These are phyloP conservation scores for Hypothenemus hampei DNA, from an alignment of 1,140 invertebrate genomes.

Conservation along the genomic window DNA sequence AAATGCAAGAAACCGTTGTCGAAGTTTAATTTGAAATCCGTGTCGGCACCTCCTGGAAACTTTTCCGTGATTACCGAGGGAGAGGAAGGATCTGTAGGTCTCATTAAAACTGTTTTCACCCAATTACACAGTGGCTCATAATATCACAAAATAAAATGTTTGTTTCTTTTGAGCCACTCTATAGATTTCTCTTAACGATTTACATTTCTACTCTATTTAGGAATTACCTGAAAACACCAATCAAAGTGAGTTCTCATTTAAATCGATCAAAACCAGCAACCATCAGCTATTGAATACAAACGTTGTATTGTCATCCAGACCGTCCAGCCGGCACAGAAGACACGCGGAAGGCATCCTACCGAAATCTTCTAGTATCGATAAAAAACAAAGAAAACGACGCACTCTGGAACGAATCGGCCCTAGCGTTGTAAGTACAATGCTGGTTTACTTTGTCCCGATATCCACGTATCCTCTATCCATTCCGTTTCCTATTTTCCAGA, in stretches of 20 bases:
- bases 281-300: conserved; percentile 12
- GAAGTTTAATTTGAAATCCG: conserved; percentile 28
- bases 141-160: no score
- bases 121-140: no score
- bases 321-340: conserved; percentile 38
- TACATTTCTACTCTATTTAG: conserved; percentile 19
- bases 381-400: conserved; percentile 50
- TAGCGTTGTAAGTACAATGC: conserved; percentile 48
- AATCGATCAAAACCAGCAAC: conserved; percentile 24
- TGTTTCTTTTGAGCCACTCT: not conserved
- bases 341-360: conserved; percentile 27
- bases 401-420: conserved; percentile 52
- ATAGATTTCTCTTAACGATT: not conserved
- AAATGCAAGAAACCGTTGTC: conserved; percentile 19
- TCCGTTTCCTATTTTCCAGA: conserved; percentile 32
- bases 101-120: not conserved
- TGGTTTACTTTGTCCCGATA: no score
- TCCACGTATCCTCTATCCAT: not conserved
- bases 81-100: conserved; percentile 38
- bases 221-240: conserved; percentile 39
- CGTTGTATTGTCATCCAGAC: conserved; percentile 26
- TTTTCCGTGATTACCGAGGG: conserved; percentile 38
- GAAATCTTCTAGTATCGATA: conserved; percentile 31
- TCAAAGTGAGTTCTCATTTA: conserved; percentile 29
- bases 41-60: conserved; percentile 28